Conservation (phyloP, 2,113 vertebrate genomes). For the Lasiurus cinereus region DNA sequence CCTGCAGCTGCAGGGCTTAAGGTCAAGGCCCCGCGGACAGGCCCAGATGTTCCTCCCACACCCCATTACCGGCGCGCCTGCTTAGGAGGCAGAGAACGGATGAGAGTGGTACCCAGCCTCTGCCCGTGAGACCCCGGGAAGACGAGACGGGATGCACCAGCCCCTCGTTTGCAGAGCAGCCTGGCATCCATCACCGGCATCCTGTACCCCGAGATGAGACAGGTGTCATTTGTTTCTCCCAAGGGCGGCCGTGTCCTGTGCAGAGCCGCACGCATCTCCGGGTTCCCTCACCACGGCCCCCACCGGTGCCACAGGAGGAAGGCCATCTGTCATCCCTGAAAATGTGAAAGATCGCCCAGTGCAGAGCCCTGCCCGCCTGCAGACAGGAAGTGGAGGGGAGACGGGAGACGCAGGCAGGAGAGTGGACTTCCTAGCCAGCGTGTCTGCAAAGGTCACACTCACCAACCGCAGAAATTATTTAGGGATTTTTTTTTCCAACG, state of each 20-base stretch:
- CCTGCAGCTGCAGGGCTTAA: too few species aligned
- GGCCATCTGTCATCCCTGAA: constrained; percentile 79
- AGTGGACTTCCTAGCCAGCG: constrained; percentile 21
- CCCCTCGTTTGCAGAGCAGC: constrained; percentile 64
- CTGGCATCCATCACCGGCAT: constrained; percentile 69
- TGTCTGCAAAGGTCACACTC: constrained; percentile 34
- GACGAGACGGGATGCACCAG: constrained; percentile 76
- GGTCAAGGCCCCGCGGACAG: constrained; percentile 58
- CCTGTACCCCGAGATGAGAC: constrained; percentile 38
- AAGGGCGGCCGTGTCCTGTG: constrained; percentile 74
- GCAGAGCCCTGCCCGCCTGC: too few species aligned
- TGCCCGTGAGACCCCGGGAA: constrained; percentile 63
- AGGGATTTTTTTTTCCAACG: constrained; percentile 39
- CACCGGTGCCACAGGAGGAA: too few species aligned
- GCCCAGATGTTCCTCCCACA: constrained; percentile 14
- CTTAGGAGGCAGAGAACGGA: constrained; percentile 48
- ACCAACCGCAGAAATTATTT: constrained; percentile 9
- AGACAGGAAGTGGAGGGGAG: constrained; percentile 70
- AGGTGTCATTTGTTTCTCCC: constrained; percentile 77
- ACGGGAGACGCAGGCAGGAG: constrained; percentile 24
- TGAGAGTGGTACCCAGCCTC: constrained; percentile 47
- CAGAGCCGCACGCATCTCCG: constrained; percentile 69
- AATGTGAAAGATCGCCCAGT: constrained; percentile 78
- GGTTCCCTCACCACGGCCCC: constrained; percentile 69
- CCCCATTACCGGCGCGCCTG: constrained; percentile 47